These are phyloP conservation scores for Athene cunicularia DNA, from an alignment of 2,113 vertebrate species.

Conservation along the genomic window DNA sequence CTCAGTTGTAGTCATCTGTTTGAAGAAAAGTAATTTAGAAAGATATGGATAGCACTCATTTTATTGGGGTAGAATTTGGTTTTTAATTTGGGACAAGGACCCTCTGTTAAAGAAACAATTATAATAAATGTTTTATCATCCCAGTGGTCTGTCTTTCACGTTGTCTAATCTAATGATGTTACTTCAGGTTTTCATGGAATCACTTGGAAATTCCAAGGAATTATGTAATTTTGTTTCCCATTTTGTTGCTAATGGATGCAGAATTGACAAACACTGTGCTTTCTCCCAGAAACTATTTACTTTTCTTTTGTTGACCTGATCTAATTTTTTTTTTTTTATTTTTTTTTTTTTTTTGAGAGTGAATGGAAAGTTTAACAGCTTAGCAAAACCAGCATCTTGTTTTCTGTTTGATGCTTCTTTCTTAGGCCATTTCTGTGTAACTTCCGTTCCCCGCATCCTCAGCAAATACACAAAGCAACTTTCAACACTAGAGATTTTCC, in stretches of 20 bases:
- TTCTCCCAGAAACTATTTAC: not conserved
- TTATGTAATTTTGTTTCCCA: not conserved
- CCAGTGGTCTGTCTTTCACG: not conserved
- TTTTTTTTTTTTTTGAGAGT: not conserved
- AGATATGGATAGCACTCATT: accelerated
- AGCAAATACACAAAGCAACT: not conserved
- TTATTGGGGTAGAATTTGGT: not conserved
- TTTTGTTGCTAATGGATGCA: not conserved
- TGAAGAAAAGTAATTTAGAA: not conserved
- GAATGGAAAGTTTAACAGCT: not conserved
- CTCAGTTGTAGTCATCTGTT: not conserved
- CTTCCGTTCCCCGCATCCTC: not conserved
- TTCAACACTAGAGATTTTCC: not conserved
- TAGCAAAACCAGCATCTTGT: not conserved
- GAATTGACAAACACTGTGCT: not conserved
- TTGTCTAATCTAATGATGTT: not conserved
- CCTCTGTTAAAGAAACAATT: not conserved
- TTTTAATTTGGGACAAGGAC: not conserved
- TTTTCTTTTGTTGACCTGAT: not conserved
- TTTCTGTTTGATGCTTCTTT: not conserved
- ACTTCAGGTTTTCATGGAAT: not conserved
- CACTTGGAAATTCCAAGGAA: not conserved
- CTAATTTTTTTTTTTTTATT: not conserved
- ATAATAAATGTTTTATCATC: not conserved
- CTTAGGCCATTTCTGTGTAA: not conserved